phyloP scores from a whole-genome alignment of 2,113 vertebrate genomes.

The Notiomystis cincta region DNA sequence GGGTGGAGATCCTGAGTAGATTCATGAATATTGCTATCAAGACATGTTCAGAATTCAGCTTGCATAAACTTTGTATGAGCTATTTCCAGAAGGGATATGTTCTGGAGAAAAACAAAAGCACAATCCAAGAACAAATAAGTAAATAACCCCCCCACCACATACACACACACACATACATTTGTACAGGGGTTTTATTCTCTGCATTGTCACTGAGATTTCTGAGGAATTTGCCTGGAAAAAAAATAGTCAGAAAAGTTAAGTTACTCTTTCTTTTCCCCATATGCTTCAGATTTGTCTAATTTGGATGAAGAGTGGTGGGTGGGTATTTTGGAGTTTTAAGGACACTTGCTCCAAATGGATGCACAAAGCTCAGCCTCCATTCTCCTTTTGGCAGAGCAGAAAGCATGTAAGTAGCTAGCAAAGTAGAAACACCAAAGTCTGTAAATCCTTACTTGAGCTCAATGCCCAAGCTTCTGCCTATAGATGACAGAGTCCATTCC shows the following conservation, averaged over 20 bases:
- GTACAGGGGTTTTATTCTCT: neutral
- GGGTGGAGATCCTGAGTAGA: neutral
- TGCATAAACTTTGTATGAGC: neutral
- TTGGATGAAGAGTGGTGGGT: neutral
- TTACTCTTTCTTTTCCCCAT: neutral
- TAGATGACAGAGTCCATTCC: neutral
- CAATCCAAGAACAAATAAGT: neutral
- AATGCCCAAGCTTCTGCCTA: neutral
- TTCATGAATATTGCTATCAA: neutral
- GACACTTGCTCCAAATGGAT: neutral
- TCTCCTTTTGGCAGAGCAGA: neutral
- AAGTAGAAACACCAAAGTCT: neutral
- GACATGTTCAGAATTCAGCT: neutral
- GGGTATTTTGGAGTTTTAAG: neutral
- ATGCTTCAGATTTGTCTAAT: neutral
- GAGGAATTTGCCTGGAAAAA: neutral
- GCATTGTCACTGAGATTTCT: neutral
- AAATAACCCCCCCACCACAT: neutral
- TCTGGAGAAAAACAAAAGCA: neutral
- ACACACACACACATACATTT: neutral
- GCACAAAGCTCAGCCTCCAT: neutral
- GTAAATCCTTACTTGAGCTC: neutral
- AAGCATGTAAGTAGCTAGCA: neutral
- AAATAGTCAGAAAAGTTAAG: neutral
- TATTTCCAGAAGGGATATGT: neutral